Evolutionary conservation across 2,113 vertebrate species (phyloP).

Genomic region (Todiramphus chloris): DNA sequence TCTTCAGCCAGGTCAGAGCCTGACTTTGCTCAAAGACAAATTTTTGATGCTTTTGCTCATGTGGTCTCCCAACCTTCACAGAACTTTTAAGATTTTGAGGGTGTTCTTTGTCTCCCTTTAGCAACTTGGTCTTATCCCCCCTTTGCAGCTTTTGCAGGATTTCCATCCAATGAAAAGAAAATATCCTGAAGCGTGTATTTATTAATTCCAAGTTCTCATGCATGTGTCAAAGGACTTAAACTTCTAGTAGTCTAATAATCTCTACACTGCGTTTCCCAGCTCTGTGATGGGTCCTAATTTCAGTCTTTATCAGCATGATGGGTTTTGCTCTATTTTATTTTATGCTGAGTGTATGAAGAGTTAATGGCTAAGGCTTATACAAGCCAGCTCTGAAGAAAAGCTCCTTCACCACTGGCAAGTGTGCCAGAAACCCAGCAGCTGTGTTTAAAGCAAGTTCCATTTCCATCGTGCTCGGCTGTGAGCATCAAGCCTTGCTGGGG

Average conservation of each 20-base stretch:
- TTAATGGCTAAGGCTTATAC: fast-evolving
- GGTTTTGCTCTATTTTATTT: background rate
- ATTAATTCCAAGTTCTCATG: background rate
- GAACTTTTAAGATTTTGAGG: background rate
- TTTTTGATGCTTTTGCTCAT: background rate
- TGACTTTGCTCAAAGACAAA: background rate
- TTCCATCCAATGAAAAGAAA: background rate
- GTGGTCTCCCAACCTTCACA: background rate
- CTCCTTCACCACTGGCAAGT: background rate
- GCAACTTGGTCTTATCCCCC: background rate
- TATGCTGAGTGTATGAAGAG: background rate
- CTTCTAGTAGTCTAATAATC: background rate
- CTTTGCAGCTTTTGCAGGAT: background rate
- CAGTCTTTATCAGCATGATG: background rate
- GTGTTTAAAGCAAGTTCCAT: background rate
- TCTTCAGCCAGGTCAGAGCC: background rate
- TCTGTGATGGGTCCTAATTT: background rate
- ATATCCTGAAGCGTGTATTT: background rate
- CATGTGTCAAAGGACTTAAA: background rate
- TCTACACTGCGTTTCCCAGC: background rate
- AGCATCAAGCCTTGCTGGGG: background rate
- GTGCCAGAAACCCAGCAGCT: background rate
- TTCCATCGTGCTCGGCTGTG: background rate
- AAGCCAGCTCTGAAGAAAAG: background rate
- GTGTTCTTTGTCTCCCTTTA: background rate